A percentile compares a stretch with the other conserved stretches of the same genome.
Conservation (phyloP, 1,140 invertebrate genomes). For the Lepidurus arcticus region DNA sequence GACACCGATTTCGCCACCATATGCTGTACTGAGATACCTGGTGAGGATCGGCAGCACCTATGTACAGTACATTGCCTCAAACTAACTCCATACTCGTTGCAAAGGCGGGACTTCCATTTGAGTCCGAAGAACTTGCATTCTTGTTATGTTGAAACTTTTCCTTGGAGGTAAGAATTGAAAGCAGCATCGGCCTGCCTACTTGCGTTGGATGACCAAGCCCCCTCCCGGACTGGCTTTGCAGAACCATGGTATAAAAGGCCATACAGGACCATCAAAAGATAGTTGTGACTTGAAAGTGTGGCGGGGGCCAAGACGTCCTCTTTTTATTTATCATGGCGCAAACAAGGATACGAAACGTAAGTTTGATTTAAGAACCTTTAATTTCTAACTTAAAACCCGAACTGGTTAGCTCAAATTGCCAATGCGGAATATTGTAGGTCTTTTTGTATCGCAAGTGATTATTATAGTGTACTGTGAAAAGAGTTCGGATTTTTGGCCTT, state of each 20-base stretch:
- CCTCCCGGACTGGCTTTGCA: not conserved
- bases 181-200: slow-evolving; percentile 8
- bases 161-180: slow-evolving; percentile 13
- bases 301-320: slow-evolving; percentile 10
- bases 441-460: not conserved
- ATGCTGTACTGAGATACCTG: not conserved
- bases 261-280: not conserved
- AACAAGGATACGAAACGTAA: slow-evolving; percentile 22
- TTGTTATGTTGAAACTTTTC: not conserved
- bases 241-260: not conserved
- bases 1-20: slow-evolving; percentile 13
- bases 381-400: not conserved
- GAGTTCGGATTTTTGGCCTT: not conserved
- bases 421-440: not conserved
- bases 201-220: not conserved
- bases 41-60: not conserved
- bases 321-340: slow-evolving; percentile 21
- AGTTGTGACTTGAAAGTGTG: slow-evolving; percentile 15
- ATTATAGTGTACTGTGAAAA: not conserved
- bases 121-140: not conserved
- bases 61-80: not conserved
- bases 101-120: not conserved
- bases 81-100: not conserved
- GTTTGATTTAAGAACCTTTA: not conserved
- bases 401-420: not conserved